Evolutionary conservation across 2,888 invertebrate genomes (phyloP), one percentile per base, ranked within the genome.

Genomic region (Dasypogon diadema): DNA sequence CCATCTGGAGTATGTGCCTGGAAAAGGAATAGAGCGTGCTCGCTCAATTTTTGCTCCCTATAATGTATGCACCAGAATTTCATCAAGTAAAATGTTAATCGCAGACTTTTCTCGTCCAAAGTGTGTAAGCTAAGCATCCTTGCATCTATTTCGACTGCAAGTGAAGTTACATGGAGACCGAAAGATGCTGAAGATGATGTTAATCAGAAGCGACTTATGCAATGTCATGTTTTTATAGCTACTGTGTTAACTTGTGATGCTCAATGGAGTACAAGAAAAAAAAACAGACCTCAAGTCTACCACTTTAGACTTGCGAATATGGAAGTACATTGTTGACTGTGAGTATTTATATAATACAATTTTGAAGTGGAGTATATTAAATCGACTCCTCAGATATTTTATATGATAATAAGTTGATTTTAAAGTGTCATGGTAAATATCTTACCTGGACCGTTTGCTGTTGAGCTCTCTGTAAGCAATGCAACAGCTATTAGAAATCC

Each of bases 401-500:
- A n/a, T n/a, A n/a, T n/a, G n/a, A n/a, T n/a, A n/a, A n/a, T n/a
- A n/a, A n/a, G n/a, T n/a, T n/a, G n/a, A n/a, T n/a, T n/a, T n/a
- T n/a, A n/a, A n/a, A n/a, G n/a, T n/a, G n/a, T n/a, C n/a, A n/a
- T n/a, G n/a, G n/a, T n/a, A n/a, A n/a, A n/a, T n/a, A n/a, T 81
- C 84, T 82, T 79, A 85, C 85, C 85, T 82, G 85, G 85, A 54
- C 58, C 58, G 81, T 86, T 84, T 79, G 85, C 85, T 81, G 83
- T 80, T 80, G 83, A 82, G 80, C 82, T 81, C 81, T 83, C 81
- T 77, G 83, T 82, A 79, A 85, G 80, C 46, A 84, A 80, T 76
- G 83, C 82, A 81, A 84, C 21, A 34, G 65, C 81, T 81, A 82
- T 80, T 79, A 85, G 80, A 79, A 85, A 80, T 77, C 82, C 81